Evolutionary conservation across 2,797 vertebrate genomes (phyloP).

Genomic region (Aulostomus chinensis): DNA sequence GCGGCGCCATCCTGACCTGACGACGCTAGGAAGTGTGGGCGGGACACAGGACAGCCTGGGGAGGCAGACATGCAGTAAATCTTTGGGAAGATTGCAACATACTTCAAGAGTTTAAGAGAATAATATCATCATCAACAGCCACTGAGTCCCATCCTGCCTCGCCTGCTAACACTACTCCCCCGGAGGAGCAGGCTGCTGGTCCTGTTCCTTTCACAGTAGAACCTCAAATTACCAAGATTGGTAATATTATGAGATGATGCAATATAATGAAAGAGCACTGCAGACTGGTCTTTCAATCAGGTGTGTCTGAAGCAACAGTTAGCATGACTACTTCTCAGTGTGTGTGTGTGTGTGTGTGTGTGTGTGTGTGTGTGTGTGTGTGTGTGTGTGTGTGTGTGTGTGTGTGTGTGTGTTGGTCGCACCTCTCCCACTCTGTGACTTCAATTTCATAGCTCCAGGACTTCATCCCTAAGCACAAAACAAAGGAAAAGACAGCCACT

Average conservation of each 20-base stretch:
- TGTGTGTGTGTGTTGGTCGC: no score
- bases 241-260: slow-evolving; percentile 66
- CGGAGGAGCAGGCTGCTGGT: slow-evolving; percentile 32
- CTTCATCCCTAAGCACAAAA: slow-evolving; percentile 49
- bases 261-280: slow-evolving; percentile 63
- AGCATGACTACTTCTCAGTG: slow-evolving; percentile 27
- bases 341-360: slow-evolving; percentile 21
- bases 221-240: slow-evolving; percentile 39
- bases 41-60: no score
- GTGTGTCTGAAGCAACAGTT: slow-evolving; percentile 49
- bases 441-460: slow-evolving; percentile 58
- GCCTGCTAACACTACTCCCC: slow-evolving; percentile 40
- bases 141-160: slow-evolving; percentile 18
- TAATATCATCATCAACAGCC: slow-evolving; percentile 31
- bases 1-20: no score
- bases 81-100: slow-evolving; percentile 11
- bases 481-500: slow-evolving; percentile 49
- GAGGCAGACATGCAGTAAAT: no score
- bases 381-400: slow-evolving; percentile 14
- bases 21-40: no score
- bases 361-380: slow-evolving; percentile 12
- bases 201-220: slow-evolving; percentile 43
- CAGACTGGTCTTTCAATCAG: slow-evolving; percentile 68
- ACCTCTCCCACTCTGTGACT: slow-evolving; percentile 52
- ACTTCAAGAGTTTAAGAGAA: slow-evolving; percentile 13